phyloP scores from a whole-genome alignment of 2,888 invertebrate species.

The Callosobruchus maculatus region DNA sequence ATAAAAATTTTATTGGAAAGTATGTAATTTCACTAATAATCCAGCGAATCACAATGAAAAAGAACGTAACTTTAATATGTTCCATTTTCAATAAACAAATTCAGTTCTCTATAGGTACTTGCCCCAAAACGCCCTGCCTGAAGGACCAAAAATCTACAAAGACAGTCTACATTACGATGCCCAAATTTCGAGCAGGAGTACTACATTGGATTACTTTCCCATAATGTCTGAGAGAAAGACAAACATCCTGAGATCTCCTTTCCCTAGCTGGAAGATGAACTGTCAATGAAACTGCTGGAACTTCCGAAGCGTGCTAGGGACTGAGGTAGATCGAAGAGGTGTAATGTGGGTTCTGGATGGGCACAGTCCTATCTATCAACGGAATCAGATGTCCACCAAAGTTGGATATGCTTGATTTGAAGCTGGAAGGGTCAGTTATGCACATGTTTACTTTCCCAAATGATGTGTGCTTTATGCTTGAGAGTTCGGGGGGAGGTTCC shows the following conservation, averaged over 20 bases:
- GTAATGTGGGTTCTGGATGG: slow-evolving; percentile 69
- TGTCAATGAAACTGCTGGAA: slow-evolving; percentile 55
- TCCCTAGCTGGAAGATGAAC: slow-evolving; percentile 68
- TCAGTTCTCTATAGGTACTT: slow-evolving; percentile 47
- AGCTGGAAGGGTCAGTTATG: slow-evolving; percentile 55
- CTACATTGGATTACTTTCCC: slow-evolving; percentile 57
- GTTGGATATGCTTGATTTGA: slow-evolving; percentile 63
- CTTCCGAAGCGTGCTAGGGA: slow-evolving; percentile 69
- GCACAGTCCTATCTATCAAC: slow-evolving; percentile 55
- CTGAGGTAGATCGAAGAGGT: slow-evolving; percentile 69
- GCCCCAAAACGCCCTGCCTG: slow-evolving; percentile 63
- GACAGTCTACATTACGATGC: slow-evolving; percentile 65
- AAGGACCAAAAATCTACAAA: slow-evolving; percentile 66
- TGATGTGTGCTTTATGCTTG: slow-evolving; percentile 57
- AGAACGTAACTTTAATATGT: too few relatives aligned
- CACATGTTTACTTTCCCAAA: slow-evolving; percentile 59
- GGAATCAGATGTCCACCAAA: slow-evolving; percentile 60
- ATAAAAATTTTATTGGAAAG: too few relatives aligned
- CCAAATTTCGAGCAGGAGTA: slow-evolving; percentile 64
- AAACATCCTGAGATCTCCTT: slow-evolving; percentile 60
- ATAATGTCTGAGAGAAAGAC: slow-evolving; percentile 43
- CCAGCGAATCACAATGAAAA: too few relatives aligned
- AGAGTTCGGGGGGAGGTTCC: slow-evolving; percentile 55
- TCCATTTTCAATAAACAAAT: too few relatives aligned
- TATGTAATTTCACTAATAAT: too few relatives aligned